phyloP scores from a whole-genome alignment of 2,888 invertebrate species.

The Drosophila algonquin region DNA sequence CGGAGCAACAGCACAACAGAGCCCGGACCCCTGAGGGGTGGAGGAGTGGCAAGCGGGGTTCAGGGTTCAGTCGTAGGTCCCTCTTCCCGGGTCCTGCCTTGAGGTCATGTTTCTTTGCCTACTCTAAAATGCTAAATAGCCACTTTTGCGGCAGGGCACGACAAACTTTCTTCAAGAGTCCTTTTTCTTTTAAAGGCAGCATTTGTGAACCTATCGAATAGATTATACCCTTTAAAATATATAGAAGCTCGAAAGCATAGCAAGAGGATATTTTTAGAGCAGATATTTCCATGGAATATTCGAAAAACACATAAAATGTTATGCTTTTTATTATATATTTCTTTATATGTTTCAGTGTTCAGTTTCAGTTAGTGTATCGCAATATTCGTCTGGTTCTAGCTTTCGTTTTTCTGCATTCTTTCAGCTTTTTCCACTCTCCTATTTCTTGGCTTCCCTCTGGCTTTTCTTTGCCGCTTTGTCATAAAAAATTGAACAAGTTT shows the following conservation, averaged over 20 bases:
- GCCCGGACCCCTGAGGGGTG: no score
- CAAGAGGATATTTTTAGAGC: no score
- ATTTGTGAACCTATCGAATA: no score
- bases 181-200: neutral
- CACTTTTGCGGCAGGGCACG: slow-evolving; percentile 72
- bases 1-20: slow-evolving; percentile 4
- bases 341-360: no score
- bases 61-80: slow-evolving; percentile 20
- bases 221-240: no score
- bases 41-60: neutral
- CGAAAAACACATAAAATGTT: no score
- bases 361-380: neutral
- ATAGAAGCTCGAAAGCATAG: no score
- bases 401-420: slow-evolving; percentile 2
- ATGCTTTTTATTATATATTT: no score
- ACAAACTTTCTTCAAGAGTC: slow-evolving; percentile 39
- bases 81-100: slow-evolving; percentile 3
- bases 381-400: neutral
- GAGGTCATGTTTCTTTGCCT: slow-evolving; percentile 53
- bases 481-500: slow-evolving; percentile 75
- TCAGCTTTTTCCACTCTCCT: slow-evolving; percentile 1
- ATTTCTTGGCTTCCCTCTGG: slow-evolving; percentile 1
- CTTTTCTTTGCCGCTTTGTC: slow-evolving; percentile 48
- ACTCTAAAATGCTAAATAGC: slow-evolving; percentile 81
- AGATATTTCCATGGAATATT: no score